Base-by-base conservation (phyloP, 2,113 vertebrate genomes). In the Uria aalge region DNA sequence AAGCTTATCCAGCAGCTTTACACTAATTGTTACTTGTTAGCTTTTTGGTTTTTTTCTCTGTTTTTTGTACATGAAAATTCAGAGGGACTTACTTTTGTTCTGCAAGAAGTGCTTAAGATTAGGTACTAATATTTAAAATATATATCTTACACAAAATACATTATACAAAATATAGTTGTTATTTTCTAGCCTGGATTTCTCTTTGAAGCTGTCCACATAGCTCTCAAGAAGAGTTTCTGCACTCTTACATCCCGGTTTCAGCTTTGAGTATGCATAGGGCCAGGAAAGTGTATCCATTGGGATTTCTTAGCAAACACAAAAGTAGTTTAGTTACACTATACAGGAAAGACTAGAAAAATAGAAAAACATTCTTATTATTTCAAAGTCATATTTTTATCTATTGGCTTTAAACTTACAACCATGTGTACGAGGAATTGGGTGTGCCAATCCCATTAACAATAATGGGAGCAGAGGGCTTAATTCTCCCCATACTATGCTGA, bases 401-500 rank as follows among this genome's bases (percentile, higher is more conserved):
- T 82, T 91, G 82, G 78, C 85, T 95, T 97, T 94, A 95, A 97
- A 92, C 56, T 60, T 81, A 67, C 79, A 95, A 21, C 72, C 53
- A 38, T 57, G 50, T 52, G 55, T 90, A 73, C 74, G 72, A 96
- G 83, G 96, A 97, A 88, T 56, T 90, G 94, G 94, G 95, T 94
- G 83, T 91, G 85, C 84, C 77, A 56, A 64, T 83, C 91, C 81
- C 82, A 67, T 92, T 88, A 94, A 92, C 93, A 95, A 79, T 55
- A 94, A 90, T 95, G 62, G 81, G 78, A 97, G 94, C 92, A 96
- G 88, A 30, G 52, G 60, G 90, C 91, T 96, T 97, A 94, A 43
- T 80, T 97, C 94, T 92, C 82, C 71, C 77, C 88, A 53, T 75
- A 69, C 78, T 91, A 93, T 86, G 66, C 81, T 91, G 94, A 95